Conservation (phyloP, 2,888 invertebrate species). For the Drosophila demipolita region DNA sequence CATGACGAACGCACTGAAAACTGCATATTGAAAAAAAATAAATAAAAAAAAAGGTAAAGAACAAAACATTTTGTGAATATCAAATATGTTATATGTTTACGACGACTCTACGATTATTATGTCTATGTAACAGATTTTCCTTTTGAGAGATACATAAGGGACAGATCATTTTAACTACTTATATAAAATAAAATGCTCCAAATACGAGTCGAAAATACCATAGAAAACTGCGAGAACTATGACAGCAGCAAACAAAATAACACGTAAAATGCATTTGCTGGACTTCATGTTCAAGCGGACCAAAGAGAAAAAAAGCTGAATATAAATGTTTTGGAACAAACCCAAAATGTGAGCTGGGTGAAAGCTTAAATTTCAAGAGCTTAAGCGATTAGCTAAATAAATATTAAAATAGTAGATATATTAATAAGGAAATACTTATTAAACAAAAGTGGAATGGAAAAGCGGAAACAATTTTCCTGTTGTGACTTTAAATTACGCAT, state of each 20-base stretch:
- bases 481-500: background rate
- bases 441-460: background rate
- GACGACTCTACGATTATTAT: background rate
- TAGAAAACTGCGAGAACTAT: background rate
- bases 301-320: background rate
- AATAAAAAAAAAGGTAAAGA: background rate
- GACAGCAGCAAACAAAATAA: background rate
- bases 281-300: slow-evolving; percentile 24
- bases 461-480: background rate
- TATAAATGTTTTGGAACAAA: background rate
- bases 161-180: background rate
- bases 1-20: background rate
- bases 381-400: background rate
- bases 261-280: slow-evolving; percentile 21
- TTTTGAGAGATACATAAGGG: background rate
- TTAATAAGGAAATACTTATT: background rate
- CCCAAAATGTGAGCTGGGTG: background rate
- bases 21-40: background rate
- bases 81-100: background rate
- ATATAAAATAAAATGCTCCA: background rate
- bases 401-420: background rate
- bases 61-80: background rate
- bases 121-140: background rate
- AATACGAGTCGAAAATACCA: background rate
- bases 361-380: background rate